Evolutionary conservation across 2,797 vertebrate genomes (phyloP).

Genomic region (Scarus forsteni): DNA sequence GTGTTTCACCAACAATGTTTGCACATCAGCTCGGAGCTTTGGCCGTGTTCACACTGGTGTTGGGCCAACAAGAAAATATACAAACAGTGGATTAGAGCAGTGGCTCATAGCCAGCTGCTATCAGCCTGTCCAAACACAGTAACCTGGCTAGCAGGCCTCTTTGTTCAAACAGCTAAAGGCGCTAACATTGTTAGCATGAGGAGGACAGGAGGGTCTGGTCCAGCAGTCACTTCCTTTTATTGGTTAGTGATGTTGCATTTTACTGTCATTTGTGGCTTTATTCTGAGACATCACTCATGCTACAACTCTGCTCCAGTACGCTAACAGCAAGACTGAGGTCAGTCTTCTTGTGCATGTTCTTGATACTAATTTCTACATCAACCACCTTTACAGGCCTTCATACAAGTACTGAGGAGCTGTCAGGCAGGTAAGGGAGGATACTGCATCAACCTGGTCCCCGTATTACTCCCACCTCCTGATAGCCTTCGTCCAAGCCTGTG

Average conservation of each 20-base stretch:
- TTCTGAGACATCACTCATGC: neutral
- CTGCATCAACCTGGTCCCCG: too few species aligned
- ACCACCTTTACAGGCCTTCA: too few species aligned
- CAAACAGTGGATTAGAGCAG: conserved; percentile 73
- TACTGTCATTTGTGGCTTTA: neutral
- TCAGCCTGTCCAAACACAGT: conserved; percentile 76
- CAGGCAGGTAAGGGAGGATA: too few species aligned
- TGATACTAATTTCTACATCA: too few species aligned
- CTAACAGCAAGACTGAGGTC: too few species aligned
- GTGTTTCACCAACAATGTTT: conserved; percentile 68
- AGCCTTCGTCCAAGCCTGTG: too few species aligned
- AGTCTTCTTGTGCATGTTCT: neutral
- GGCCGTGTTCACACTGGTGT: conserved; percentile 63
- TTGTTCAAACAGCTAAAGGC: conserved; percentile 58
- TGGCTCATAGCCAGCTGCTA: conserved; percentile 68
- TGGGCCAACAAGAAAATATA: conserved; percentile 73
- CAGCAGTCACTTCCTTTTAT: neutral
- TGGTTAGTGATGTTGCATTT: neutral
- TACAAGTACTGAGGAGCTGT: too few species aligned
- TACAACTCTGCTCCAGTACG: neutral
- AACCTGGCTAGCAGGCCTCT: conserved; percentile 57
- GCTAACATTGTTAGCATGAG: conserved; percentile 32
- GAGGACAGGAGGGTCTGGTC: neutral
- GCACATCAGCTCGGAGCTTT: conserved; percentile 52
- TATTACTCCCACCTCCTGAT: too few species aligned